A percentile compares a stretch with the other conserved stretches of the same genome.
Evolutionary conservation across 2,113 vertebrate species (phyloP).

Genomic region (Amphiprion percula): DNA sequence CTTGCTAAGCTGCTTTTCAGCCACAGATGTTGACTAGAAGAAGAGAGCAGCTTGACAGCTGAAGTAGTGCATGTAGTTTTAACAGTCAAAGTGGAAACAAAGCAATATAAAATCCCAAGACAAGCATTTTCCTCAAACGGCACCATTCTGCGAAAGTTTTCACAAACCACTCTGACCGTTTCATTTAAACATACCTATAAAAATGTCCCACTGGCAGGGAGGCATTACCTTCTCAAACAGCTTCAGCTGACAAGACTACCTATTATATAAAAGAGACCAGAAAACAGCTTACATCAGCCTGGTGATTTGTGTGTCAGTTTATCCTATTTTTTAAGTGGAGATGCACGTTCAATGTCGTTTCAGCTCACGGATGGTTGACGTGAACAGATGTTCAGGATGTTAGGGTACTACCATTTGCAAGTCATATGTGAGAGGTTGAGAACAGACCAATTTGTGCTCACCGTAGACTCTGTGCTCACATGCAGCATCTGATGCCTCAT

Average conservation of each 20-base stretch:
- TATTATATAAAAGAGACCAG: constrained; percentile 58
- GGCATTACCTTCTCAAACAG: constrained; percentile 60
- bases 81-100: constrained; percentile 58
- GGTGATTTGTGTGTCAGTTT: constrained; percentile 65
- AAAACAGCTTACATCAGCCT: constrained; percentile 46
- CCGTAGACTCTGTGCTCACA: constrained; percentile 26
- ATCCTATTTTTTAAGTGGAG: constrained; percentile 49
- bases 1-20: constrained; percentile 59
- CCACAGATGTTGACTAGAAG: constrained; percentile 61
- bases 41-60: constrained; percentile 65
- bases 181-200: constrained; percentile 58
- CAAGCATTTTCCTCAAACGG: constrained; percentile 50
- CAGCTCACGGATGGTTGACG: constrained; percentile 69
- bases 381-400: constrained; percentile 70
- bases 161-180: constrained; percentile 65
- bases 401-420: constrained; percentile 47
- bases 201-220: constrained; percentile 48
- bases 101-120: constrained; percentile 57
- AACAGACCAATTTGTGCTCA: constrained; percentile 51
- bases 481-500: constrained; percentile 61
- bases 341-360: constrained; percentile 32
- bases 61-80: constrained; percentile 60
- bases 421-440: constrained; percentile 56
- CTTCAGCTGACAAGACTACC: constrained; percentile 57
- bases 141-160: constrained; percentile 52